Evolutionary conservation across 2,888 invertebrate species (phyloP).

Genomic region (Griposia aprilina): DNA sequence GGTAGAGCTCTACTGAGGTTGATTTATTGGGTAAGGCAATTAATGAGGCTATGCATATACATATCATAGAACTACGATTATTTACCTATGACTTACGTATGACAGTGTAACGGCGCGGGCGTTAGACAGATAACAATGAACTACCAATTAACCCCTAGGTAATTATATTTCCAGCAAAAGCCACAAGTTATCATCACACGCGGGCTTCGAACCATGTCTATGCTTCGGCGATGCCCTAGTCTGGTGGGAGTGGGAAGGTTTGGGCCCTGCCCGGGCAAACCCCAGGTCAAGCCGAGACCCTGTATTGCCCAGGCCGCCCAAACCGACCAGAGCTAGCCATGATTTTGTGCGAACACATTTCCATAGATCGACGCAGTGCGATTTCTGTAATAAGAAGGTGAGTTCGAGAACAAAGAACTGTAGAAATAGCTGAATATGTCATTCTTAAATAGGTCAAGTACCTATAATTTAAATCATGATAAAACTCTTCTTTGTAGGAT

Average conservation of each 20-base stretch:
- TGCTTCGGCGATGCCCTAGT: slow-evolving; percentile 98
- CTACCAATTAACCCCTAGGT: not conserved
- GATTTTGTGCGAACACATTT: slow-evolving; percentile 97
- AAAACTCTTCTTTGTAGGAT: not conserved
- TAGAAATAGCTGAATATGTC: not conserved
- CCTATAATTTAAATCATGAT: not conserved
- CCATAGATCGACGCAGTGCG: slow-evolving; percentile 96
- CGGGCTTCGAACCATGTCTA: slow-evolving; percentile 97
- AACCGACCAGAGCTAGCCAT: slow-evolving; percentile 87
- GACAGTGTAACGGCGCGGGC: not conserved
- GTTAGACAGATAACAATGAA: not conserved
- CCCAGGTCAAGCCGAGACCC: slow-evolving; percentile 79
- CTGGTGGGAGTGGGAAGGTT: slow-evolving; percentile 94
- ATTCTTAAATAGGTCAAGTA: slow-evolving; percentile 13
- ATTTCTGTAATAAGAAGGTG: slow-evolving; percentile 98
- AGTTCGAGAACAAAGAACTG: slow-evolving; percentile 23
- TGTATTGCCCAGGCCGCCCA: slow-evolving; percentile 75
- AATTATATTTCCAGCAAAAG: slow-evolving; percentile 89
- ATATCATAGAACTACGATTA: not conserved
- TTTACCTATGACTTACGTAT: not conserved
- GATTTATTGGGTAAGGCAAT: not conserved
- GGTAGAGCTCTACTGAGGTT: not conserved
- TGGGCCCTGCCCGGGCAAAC: slow-evolving; percentile 76
- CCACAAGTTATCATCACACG: slow-evolving; percentile 93
- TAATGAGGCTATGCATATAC: not conserved